Base-by-base conservation (phyloP, 92 coral and sea anemone genomes). In the Siderastrea siderea region DNA sequence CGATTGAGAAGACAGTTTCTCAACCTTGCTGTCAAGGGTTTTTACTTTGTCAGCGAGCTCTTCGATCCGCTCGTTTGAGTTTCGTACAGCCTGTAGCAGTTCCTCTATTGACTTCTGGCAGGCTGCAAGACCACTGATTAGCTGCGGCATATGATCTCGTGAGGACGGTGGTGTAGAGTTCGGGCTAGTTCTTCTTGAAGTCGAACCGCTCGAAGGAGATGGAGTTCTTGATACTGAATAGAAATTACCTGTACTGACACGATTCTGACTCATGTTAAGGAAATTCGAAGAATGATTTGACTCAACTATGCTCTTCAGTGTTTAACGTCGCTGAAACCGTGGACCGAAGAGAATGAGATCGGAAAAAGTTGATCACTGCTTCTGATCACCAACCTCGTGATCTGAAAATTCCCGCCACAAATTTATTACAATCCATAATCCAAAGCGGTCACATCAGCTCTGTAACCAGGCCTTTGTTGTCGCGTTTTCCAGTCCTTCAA, bases 11-110 rank as follows among this genome's bases (percentile, higher is more conserved):
- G 75, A 70, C 46, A 70, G 75, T 70, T 70, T 70, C 53, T 70
- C 75, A 54, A 70, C 75, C 46, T 70, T 70, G 75, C 46, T 54
- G 46, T 70, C 75, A 47, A 70, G 75, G 53, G 75, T 70, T 54
- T 70, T 70, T 54, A 70, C 1, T 70, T 70, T 70, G 53, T 70
- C 75, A 5, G 75, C 45, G 75, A 70, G 75, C 53, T 70, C 75
- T 54, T 68, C 26, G 6, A 68, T 68, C 26, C 50, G 19, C 48
- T 68, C 72, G 26, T 68, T 68, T 68, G 72, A 68, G 26, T 47
- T 68, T 43, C 14, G 47, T 68, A 68, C 72, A 68, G 72, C 26
- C 50, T 68, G 19, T 47, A 68, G 72, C 19, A 68, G 72, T 19
- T 44, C 72, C 26, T 68, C 47, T 2, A 68, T 68, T 26, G 72